Evolutionary conservation across 1,140 invertebrate genomes (phyloP), one percentile per base, ranked within the genome.

Genomic region (Drosophila sp.): DNA sequence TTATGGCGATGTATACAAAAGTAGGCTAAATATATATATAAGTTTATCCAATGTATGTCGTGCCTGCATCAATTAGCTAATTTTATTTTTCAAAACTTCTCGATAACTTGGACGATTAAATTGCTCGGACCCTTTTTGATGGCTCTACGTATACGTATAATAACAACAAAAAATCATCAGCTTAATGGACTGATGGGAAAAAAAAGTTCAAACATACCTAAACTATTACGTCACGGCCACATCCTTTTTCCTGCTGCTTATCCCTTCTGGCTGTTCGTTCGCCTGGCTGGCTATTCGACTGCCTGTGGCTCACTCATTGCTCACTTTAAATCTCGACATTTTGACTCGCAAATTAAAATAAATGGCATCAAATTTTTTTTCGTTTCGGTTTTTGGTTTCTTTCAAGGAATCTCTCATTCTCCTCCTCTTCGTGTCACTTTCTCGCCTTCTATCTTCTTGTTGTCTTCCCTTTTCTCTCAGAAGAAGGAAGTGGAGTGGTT

Each of bases 311-410:
- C 66, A 66, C 68, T 82, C 83, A 68, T 82, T 76, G 68, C 64
- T 76, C 79, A 79, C 66, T 80, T 70, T 87, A 83, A 74, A 72
- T 72, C 83, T 71, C 60, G 72, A 80, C 83, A 79, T 73, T 87
- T 82, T 89, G 76, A 76, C 80, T 80, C 67, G 68, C 73, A 87
- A 87, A 87, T 87, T 83, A 84, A 89, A 89, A 87, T 84, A 83
- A 87, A 87, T 89, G 68, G 65, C 80, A 80, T 72, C 76, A 70
- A 57, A 80, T 83, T 89, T 79, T 74, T 78, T 76, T 63, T 40
- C 29, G 29, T 27, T 38, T 60, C 32, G 44, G 60, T 67, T 76
- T 66, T 66, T 56, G 38, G 32, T 40, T 40, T n/a, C 40, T 17
- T 33, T 58, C 32, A 58, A 72, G 58, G 10, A 47, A 47, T 75